Conservation (phyloP, 2,113 vertebrate species). For the Calyptommatus sinebrachiatus region DNA sequence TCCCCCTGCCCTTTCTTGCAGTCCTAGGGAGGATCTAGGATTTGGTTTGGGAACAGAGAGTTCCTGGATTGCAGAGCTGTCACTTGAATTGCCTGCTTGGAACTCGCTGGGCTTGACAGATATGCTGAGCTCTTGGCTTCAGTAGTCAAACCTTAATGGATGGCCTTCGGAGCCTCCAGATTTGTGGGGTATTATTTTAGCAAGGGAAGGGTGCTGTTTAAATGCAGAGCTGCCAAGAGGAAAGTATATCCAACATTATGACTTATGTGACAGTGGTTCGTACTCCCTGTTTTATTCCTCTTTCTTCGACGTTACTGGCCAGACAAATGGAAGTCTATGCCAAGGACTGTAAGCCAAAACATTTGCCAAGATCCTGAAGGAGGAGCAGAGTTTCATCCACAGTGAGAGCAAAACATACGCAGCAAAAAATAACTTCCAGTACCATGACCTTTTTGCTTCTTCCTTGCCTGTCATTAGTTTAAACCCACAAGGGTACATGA, state of each 20-base stretch:
- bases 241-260: not conserved
- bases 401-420: not conserved
- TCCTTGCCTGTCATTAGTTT: conserved; percentile 30
- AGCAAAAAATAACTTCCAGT: conserved; percentile 44
- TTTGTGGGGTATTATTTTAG: not conserved
- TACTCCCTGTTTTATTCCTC: not conserved
- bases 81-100: not conserved
- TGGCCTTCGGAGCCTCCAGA: not conserved
- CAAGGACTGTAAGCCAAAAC: conserved; percentile 37
- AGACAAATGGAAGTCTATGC: conserved; percentile 49
- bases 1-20: not conserved
- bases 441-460: conserved; percentile 43
- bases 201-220: not conserved
- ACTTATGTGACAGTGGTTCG: not conserved
- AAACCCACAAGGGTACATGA: conserved; percentile 12
- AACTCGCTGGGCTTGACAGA: not conserved
- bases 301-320: conserved; percentile 20
- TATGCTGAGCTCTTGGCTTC: not conserved
- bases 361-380: conserved; percentile 20
- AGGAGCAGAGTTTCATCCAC: not conserved
- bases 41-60: not conserved
- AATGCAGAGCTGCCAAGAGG: not conserved
- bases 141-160: not conserved
- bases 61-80: not conserved
- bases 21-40: not conserved